Percentiles rank a stretch among this genome's conserved stretches.
phyloP scores from a whole-genome alignment of 2,888 invertebrate species.

The Noctua janthe region DNA sequence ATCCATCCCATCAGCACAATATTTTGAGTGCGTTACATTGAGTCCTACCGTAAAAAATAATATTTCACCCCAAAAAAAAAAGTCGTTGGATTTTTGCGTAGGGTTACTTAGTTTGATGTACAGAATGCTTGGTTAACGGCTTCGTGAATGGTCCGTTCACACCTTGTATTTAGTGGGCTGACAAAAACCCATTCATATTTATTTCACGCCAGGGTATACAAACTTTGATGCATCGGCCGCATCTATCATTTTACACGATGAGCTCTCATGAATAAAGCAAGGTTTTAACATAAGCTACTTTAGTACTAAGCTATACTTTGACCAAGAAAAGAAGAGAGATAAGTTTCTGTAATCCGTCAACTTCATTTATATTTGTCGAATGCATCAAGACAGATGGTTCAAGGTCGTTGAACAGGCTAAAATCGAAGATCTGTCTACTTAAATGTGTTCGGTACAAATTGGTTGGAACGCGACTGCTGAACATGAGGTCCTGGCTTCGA shows the following conservation, averaged over 20 bases:
- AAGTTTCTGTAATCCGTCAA: not conserved
- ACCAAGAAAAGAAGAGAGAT: not conserved
- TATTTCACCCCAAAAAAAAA: too few relatives aligned
- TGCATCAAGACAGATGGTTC: not conserved
- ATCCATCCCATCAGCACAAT: too few relatives aligned
- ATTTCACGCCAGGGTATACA: not conserved
- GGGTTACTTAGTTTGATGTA: too few relatives aligned
- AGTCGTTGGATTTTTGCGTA: too few relatives aligned
- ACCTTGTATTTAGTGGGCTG: not conserved
- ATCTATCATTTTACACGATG: constrained; percentile 43
- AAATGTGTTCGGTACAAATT: too few relatives aligned
- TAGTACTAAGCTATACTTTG: not conserved
- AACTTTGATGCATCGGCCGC: constrained; percentile 46
- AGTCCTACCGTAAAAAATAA: too few relatives aligned
- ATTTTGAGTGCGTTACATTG: too few relatives aligned
- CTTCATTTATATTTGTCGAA: constrained; percentile 3
- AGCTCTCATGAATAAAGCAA: constrained; percentile 25
- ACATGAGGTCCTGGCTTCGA: too few relatives aligned
- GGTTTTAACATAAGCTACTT: not conserved
- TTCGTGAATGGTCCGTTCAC: too few relatives aligned
- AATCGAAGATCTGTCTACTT: not conserved
- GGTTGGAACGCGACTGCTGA: too few relatives aligned
- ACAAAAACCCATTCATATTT: constrained; percentile 20
- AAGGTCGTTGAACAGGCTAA: not conserved
- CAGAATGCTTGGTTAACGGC: too few relatives aligned